phyloP scores from a whole-genome alignment of 2,888 invertebrate genomes.

The Thumatha senex region DNA sequence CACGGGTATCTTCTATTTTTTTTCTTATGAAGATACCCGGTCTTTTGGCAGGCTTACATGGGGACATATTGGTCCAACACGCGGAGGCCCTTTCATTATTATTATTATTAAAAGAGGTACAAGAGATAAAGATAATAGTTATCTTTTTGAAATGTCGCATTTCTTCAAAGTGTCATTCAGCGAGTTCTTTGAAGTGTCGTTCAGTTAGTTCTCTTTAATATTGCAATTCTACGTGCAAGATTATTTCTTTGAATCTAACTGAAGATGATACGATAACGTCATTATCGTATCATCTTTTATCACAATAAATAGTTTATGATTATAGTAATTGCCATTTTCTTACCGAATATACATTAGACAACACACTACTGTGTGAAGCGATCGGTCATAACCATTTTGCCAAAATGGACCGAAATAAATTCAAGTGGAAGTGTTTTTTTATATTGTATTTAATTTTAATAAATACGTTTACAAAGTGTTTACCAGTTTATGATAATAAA shows the following conservation, averaged over 20 bases:
- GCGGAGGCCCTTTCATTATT: no score
- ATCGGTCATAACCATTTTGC: slow-evolving; percentile 36
- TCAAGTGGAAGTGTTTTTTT: slow-evolving; percentile 53
- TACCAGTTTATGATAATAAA: slow-evolving; percentile 41
- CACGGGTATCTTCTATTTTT: no score
- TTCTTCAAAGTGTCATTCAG: background rate
- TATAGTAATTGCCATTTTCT: slow-evolving; percentile 19
- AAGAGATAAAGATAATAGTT: background rate
- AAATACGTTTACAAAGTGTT: slow-evolving; percentile 47
- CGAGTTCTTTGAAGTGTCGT: background rate
- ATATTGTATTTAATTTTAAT: slow-evolving; percentile 42
- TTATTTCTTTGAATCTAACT: slow-evolving; percentile 39
- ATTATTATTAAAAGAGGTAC: background rate
- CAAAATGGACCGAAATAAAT: slow-evolving; percentile 60
- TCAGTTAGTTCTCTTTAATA: slow-evolving; percentile 15
- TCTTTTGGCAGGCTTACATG: no score
- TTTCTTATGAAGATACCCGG: no score
- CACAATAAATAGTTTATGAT: slow-evolving; percentile 15
- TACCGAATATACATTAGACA: slow-evolving; percentile 45
- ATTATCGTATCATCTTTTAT: slow-evolving; percentile 44
- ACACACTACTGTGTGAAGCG: slow-evolving; percentile 26
- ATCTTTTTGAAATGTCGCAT: background rate
- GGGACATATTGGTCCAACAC: no score
- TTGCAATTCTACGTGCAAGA: slow-evolving; percentile 15
- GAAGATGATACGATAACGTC: no score